A percentile compares a stretch with the other conserved stretches of the same genome.
phyloP scores from a whole-genome alignment of 2,797 vertebrate species.

The Rachycentron canadum region DNA sequence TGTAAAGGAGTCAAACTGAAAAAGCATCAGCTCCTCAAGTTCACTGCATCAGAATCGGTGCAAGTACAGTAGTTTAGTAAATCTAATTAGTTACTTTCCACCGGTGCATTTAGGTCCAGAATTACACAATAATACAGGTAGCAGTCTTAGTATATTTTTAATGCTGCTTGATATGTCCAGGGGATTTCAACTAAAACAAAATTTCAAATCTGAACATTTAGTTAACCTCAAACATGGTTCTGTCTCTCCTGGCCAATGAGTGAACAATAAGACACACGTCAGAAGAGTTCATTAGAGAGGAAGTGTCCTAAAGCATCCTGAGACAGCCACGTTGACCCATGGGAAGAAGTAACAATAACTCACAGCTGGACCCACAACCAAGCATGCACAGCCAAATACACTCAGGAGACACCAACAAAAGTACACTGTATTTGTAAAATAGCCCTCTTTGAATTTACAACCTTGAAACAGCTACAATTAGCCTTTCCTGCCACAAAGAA shows the following conservation, averaged over 20 bases:
- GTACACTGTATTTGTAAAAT: conserved; percentile 13
- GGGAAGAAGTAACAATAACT: conserved; percentile 33
- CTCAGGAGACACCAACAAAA: conserved; percentile 39
- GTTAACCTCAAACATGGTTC: neutral
- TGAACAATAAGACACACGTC: neutral
- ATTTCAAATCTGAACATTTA: neutral
- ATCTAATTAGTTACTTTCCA: neutral
- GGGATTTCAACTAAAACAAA: neutral
- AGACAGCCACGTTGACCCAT: conserved; percentile 19
- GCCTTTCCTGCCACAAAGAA: conserved; percentile 40
- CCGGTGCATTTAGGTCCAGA: no score
- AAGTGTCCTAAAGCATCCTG: neutral
- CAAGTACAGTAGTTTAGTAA: neutral
- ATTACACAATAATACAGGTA: neutral
- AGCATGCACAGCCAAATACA: conserved; percentile 15
- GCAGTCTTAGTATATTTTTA: neutral
- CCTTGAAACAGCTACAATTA: conserved; percentile 55
- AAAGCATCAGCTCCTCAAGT: neutral
- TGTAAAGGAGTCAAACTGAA: neutral
- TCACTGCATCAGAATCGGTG: neutral
- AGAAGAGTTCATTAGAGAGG: conserved; percentile 9
- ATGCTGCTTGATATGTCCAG: neutral
- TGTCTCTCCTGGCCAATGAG: neutral
- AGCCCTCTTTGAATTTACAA: conserved; percentile 30
- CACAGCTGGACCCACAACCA: conserved; percentile 12